phyloP scores from a whole-genome alignment of 2,888 invertebrate genomes.

The Lysandra bellargus region DNA sequence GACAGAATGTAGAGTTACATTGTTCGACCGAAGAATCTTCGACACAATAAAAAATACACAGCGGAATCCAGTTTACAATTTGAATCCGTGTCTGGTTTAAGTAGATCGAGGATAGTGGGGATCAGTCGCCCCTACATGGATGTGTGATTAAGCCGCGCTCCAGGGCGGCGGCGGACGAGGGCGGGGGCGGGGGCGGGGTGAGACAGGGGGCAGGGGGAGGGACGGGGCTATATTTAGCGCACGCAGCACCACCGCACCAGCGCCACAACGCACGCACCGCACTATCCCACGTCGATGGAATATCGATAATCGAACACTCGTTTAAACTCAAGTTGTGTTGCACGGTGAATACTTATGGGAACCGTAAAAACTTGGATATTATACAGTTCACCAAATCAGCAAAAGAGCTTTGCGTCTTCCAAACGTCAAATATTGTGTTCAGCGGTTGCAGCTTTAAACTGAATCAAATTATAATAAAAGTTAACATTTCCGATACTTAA shows the following conservation, averaged over 20 bases:
- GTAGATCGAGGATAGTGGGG: constrained; percentile 7
- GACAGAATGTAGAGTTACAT: background rate
- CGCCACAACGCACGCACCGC: background rate
- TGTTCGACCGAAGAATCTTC: background rate
- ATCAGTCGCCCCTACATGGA: background rate
- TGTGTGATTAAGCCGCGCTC: background rate
- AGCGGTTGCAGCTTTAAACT: background rate
- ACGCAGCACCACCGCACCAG: background rate
- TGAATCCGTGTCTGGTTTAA: background rate
- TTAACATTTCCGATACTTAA: background rate
- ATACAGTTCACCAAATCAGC: background rate
- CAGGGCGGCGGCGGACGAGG: constrained; percentile 2
- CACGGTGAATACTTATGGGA: background rate
- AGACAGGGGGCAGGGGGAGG: background rate
- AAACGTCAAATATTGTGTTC: background rate
- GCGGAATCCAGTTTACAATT: background rate
- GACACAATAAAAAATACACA: background rate
- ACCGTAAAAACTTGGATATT: background rate
- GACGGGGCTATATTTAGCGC: constrained; percentile 7
- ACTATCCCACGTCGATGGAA: constrained; percentile 9
- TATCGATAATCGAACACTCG: constrained; percentile 2
- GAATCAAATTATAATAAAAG: background rate
- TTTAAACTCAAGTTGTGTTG: background rate
- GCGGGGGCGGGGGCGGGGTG: background rate
- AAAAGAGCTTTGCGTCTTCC: too few species aligned